Conservation (phyloP, 2,888 invertebrate genomes). For the Nemurella pictetii region DNA sequence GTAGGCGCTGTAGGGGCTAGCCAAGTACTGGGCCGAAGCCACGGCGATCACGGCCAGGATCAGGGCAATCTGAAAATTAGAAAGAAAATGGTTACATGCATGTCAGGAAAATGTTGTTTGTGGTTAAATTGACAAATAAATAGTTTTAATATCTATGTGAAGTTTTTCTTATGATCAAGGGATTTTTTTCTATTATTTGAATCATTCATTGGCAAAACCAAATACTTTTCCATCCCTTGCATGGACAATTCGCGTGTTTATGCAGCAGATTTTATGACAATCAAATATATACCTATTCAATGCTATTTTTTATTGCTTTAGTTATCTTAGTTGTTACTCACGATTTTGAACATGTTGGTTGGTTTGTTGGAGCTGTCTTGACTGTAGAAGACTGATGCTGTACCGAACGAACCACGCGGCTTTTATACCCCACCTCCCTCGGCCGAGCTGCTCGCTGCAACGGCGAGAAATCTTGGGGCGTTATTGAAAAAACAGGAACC, state of each 20-base stretch:
- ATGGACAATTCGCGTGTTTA: too few relatives aligned
- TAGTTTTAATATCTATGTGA: too few relatives aligned
- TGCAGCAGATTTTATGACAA: too few relatives aligned
- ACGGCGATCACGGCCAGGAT: constrained; percentile 26
- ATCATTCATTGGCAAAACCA: background rate
- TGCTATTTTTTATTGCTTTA: too few relatives aligned
- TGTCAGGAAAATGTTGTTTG: too few relatives aligned
- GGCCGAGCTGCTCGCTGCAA: background rate
- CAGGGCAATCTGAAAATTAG: background rate
- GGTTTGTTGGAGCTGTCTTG: constrained; percentile 19
- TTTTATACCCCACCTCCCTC: constrained; percentile 2
- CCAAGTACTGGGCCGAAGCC: constrained; percentile 26
- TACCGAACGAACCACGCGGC: background rate
- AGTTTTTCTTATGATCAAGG: too few relatives aligned
- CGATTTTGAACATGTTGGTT: constrained; percentile 29
- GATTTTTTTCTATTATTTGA: background rate
- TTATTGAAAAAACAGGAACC: background rate
- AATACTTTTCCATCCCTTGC: too few relatives aligned
- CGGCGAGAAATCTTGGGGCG: background rate
- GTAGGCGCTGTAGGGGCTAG: constrained; percentile 23
- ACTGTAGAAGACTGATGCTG: constrained; percentile 21
- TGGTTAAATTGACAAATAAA: too few relatives aligned
- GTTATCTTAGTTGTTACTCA: too few relatives aligned
- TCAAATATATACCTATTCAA: too few relatives aligned
- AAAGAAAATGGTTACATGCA: background rate